These are phyloP conservation scores for Pygathrix nemaeus DNA, from an alignment of 2,113 vertebrate species.

Conservation along the genomic window DNA sequence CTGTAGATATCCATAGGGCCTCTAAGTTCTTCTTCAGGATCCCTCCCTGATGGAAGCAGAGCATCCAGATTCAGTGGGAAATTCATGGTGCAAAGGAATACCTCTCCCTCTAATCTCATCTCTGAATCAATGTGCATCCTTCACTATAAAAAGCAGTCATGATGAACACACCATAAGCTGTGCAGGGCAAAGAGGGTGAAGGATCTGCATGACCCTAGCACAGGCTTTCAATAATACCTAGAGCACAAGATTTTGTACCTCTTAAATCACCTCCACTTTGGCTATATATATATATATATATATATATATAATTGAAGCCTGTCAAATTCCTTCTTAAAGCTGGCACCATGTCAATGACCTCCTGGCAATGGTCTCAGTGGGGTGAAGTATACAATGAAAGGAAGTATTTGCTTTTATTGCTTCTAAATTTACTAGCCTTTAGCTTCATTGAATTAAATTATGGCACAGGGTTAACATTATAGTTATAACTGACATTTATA, in stretches of 20 bases:
- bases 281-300: slow-evolving; percentile 49
- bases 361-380: slow-evolving; percentile 55
- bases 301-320: slow-evolving; percentile 43
- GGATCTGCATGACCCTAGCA: not conserved
- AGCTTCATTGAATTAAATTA: slow-evolving; percentile 77
- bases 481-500: slow-evolving; percentile 74
- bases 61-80: not conserved
- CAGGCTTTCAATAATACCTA: slow-evolving; percentile 34
- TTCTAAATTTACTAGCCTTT: slow-evolving; percentile 79
- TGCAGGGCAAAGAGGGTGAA: not conserved
- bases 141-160: not conserved
- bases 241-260: slow-evolving; percentile 35
- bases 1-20: not conserved
- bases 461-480: slow-evolving; percentile 64
- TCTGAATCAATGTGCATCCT: not conserved
- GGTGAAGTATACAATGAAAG: slow-evolving; percentile 62
- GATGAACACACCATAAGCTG: not conserved
- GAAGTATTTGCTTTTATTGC: slow-evolving; percentile 72
- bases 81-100: not conserved
- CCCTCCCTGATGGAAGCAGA: not conserved
- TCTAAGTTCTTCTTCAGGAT: not conserved
- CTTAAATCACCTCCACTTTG: slow-evolving; percentile 52
- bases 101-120: not conserved
- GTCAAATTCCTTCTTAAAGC: slow-evolving; percentile 43
- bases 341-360: slow-evolving; percentile 68